Evolutionary conservation across 2,888 invertebrate species (phyloP).

Genomic region (Caenorhabditis panamensis): DNA sequence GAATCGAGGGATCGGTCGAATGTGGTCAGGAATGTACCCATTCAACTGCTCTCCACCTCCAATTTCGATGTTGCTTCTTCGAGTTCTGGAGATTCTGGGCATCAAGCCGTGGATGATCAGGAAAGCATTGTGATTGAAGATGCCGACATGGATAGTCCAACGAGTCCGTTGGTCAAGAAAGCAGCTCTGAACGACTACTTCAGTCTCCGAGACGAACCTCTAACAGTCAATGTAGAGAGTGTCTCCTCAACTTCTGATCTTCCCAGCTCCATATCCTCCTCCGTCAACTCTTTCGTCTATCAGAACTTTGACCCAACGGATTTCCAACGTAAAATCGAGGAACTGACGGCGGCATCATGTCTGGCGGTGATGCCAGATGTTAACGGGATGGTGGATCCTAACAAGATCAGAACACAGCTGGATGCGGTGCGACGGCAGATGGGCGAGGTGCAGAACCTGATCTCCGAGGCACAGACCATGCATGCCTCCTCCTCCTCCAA

Average conservation of each 20-base stretch:
- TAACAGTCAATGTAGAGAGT: constrained; percentile 63
- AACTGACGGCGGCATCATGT: constrained; percentile 68
- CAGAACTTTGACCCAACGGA: constrained; percentile 60
- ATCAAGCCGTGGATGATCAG: constrained; percentile 49
- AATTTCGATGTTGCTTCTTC: constrained; percentile 50
- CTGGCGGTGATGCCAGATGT: constrained; percentile 65
- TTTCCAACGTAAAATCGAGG: constrained; percentile 66
- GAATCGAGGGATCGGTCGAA: constrained; percentile 25
- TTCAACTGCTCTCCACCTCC: constrained; percentile 38
- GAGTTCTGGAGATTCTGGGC: constrained; percentile 57
- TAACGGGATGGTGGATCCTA: constrained; percentile 68
- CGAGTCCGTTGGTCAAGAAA: constrained; percentile 63
- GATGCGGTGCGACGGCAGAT: constrained; percentile 59
- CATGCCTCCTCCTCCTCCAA: background rate
- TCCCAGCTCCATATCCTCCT: constrained; percentile 69
- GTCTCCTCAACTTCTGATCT: constrained; percentile 68
- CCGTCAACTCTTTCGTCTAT: constrained; percentile 69
- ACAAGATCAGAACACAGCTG: constrained; percentile 36
- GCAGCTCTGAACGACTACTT: constrained; percentile 38
- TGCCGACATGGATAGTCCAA: constrained; percentile 67
- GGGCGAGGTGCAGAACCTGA: constrained; percentile 59
- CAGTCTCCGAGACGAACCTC: constrained; percentile 39
- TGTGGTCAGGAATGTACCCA: constrained; percentile 52
- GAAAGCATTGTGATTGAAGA: constrained; percentile 60
- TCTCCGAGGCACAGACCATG: constrained; percentile 56